Percentiles rank a stretch among this genome's conserved stretches.
Evolutionary conservation across 2,888 invertebrate genomes (phyloP).

Genomic region (Drepana falcataria): DNA sequence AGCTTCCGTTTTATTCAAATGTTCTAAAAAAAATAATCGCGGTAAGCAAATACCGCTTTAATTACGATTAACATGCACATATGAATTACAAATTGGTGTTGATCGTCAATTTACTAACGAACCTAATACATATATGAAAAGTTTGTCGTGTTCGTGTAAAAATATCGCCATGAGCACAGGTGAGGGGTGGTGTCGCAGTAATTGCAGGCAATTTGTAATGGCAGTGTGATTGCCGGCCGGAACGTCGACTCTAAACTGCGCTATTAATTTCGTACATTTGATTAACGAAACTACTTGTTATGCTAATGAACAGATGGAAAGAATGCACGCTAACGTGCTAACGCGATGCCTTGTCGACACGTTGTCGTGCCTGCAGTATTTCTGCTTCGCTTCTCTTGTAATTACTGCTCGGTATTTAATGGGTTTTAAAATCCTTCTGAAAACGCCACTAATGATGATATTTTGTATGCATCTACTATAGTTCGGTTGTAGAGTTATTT

Average conservation of each 20-base stretch:
- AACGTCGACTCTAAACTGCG: conserved; percentile 73
- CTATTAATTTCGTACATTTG: conserved; percentile 79
- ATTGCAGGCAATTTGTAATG: conserved; percentile 75
- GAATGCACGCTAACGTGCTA: conserved; percentile 74
- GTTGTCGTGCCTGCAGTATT: conserved; percentile 67
- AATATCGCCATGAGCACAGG: conserved; percentile 47
- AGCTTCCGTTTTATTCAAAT: no score
- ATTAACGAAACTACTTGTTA: conserved; percentile 79
- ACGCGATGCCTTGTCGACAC: conserved; percentile 72
- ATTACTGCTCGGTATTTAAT: conserved; percentile 48
- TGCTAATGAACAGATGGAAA: conserved; percentile 73
- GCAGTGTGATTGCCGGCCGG: conserved; percentile 72
- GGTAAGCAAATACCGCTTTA: background rate
- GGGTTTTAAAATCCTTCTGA: conserved; percentile 48
- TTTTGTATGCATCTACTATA: background rate
- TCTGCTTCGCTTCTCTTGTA: conserved; percentile 56
- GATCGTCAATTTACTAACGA: background rate
- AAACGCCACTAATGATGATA: conserved; percentile 19
- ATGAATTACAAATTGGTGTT: background rate
- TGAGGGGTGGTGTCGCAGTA: conserved; percentile 61
- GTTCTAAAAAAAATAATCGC: background rate
- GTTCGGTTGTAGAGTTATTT: background rate
- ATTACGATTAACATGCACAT: background rate
- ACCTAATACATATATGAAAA: conserved; percentile 31
- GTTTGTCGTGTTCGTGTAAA: conserved; percentile 41